Percentiles rank a stretch among this genome's conserved stretches.
These are phyloP conservation scores for Zonitis immaculata DNA, from an alignment of 2,888 invertebrate species.

Conservation along the genomic window DNA sequence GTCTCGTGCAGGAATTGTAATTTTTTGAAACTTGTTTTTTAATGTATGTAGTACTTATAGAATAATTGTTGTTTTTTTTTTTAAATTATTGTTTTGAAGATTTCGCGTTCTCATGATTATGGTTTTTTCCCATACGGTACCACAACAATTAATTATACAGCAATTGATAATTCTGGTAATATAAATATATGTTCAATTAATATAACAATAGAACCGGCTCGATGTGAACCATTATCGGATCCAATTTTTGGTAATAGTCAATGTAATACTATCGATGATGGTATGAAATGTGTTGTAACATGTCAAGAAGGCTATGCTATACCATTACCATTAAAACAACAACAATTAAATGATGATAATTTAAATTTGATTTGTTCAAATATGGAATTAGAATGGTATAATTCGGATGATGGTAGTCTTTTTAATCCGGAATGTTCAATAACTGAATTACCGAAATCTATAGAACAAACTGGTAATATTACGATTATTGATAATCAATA, in stretches of 20 bases:
- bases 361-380: slow-evolving; percentile 41
- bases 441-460: slow-evolving; percentile 49
- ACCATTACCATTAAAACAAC: slow-evolving; percentile 42
- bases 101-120: slow-evolving; percentile 42
- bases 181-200: slow-evolving; percentile 55
- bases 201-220: slow-evolving; percentile 54
- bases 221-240: slow-evolving; percentile 39
- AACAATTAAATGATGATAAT: slow-evolving; percentile 22
- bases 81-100: too few species aligned
- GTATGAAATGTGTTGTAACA: slow-evolving; percentile 52
- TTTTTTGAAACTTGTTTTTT: too few species aligned
- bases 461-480: slow-evolving; percentile 49
- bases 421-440: slow-evolving; percentile 57
- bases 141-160: slow-evolving; percentile 56
- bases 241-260: slow-evolving; percentile 41
- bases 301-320: slow-evolving; percentile 61
- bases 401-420: slow-evolving; percentile 11
- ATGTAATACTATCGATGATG: slow-evolving; percentile 34
- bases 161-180: slow-evolving; percentile 57
- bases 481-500: slow-evolving; percentile 31
- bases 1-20: too few species aligned
- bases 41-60: too few species aligned
- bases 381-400: slow-evolving; percentile 44
- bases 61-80: too few species aligned
- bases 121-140: slow-evolving; percentile 54